phyloP scores from a whole-genome alignment of 2,888 invertebrate species.

The Tenthredo notha region DNA sequence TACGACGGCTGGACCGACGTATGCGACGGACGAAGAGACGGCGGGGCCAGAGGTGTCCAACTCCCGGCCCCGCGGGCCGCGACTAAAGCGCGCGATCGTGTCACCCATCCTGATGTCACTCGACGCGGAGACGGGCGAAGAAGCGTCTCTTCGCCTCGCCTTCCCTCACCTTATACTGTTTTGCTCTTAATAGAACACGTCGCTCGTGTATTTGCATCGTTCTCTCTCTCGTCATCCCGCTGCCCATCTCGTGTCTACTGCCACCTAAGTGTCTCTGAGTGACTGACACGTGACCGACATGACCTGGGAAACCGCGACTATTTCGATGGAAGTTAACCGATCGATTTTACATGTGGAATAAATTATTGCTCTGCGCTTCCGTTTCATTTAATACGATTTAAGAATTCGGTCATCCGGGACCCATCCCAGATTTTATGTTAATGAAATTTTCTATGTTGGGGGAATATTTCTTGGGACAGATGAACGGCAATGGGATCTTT shows the following conservation, averaged over 20 bases:
- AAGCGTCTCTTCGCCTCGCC: conserved; percentile 77
- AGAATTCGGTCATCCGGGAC: background rate
- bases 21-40: conserved; percentile 35
- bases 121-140: conserved; percentile 43
- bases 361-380: conserved; percentile 28
- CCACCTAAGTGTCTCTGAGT: conserved; percentile 53
- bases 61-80: conserved; percentile 45
- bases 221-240: conserved; percentile 25
- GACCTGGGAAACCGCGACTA: conserved; percentile 59
- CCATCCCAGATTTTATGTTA: background rate
- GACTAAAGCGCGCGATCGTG: conserved; percentile 43
- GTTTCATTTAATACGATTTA: background rate
- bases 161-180: conserved; percentile 81
- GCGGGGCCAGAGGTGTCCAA: conserved; percentile 45
- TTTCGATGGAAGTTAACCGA: conserved; percentile 55
- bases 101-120: conserved; percentile 52
- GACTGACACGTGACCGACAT: conserved; percentile 69
- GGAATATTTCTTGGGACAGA: background rate
- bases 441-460: background rate
- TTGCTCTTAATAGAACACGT: conserved; percentile 70
- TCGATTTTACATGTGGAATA: conserved; percentile 57
- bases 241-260: conserved; percentile 21
- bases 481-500: background rate
- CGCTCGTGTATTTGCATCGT: conserved; percentile 43
- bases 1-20: conserved; percentile 40